Percentiles rank a stretch among this genome's conserved stretches.
phyloP scores from a whole-genome alignment of 2,113 vertebrate genomes.

The Lonchura striata region DNA sequence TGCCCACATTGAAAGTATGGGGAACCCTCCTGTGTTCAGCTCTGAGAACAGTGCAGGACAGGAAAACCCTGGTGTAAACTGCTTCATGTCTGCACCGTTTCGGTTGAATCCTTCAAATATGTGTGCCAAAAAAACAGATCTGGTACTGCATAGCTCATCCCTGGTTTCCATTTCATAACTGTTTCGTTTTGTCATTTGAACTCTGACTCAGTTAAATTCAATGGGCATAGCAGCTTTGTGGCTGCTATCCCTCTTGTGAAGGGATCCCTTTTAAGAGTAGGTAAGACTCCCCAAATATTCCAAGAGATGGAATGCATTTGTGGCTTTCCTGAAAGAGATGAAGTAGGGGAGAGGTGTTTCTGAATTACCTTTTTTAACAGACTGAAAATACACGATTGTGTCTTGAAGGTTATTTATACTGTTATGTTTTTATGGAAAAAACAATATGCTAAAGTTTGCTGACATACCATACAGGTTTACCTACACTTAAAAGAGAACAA shows the following conservation, averaged over 20 bases:
- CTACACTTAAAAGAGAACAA: background rate
- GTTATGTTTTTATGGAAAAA: background rate
- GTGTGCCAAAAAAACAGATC: background rate
- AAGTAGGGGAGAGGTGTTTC: background rate
- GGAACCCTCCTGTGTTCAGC: background rate
- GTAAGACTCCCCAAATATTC: background rate
- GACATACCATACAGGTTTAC: background rate
- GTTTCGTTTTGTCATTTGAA: background rate
- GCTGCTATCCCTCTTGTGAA: background rate
- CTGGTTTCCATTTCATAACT: background rate
- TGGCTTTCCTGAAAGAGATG: background rate
- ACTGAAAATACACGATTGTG: background rate
- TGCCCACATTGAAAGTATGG: background rate
- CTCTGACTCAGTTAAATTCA: background rate
- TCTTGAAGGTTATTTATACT: background rate
- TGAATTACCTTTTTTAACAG: background rate
- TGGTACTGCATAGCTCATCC: background rate
- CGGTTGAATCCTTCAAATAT: background rate
- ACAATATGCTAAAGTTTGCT: background rate
- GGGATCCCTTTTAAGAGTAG: background rate
- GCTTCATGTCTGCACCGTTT: rapidly evolving
- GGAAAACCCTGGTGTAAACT: background rate
- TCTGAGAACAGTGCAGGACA: background rate
- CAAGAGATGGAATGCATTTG: background rate
- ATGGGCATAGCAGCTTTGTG: background rate